Base-by-base conservation (phyloP, 2,888 invertebrate genomes). In the Cosmopolites sordidus region DNA sequence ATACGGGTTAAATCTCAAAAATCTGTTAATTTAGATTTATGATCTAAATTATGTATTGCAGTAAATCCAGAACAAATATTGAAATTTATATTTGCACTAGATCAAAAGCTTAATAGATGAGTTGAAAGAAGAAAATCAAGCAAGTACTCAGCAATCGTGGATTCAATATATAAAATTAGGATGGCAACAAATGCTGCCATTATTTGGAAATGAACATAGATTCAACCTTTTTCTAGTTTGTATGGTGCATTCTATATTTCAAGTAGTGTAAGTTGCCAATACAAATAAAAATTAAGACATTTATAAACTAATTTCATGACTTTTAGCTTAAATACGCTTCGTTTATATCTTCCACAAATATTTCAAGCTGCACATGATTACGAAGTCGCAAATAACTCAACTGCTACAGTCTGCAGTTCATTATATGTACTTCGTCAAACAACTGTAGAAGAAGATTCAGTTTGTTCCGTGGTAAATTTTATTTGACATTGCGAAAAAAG, bases 321-420 rank as follows among this genome's bases (percentile, higher is more conserved):
- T n/a, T n/a, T n/a, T n/a, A 74, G 74, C 38, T 59, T 87, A 60
- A 92, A 92, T 67, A 89, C 91, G 0, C 76, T 92, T 33, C 84
- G 91, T 12, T 78, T 92, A 27, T 93, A 92, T 92, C 79, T 92
- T 61, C 92, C 92, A 0, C 90, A 92, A 68, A 76, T 93, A 14
- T 91, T 92, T 60, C 83, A 87, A 48, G 85, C 87, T 69, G 83
- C 86, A 44, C 71, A 70, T 56, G 72, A 74, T 53, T 73, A 73
- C 56, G 60, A 69, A 54, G 50, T 56, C 17, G 54, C 60, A 18
- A 60, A 71, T 48, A 66, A 69, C 48, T 60, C 68, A 48, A 63
- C 69, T 3, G 22, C 22, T 3, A 22, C 22, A 22, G n/a, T 22
- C 8, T 22, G 22, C 22, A 8, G 8, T 22, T 3, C 22, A 22